Base-by-base conservation (phyloP, 2,797 vertebrate genomes). In the Manis javanica region DNA sequence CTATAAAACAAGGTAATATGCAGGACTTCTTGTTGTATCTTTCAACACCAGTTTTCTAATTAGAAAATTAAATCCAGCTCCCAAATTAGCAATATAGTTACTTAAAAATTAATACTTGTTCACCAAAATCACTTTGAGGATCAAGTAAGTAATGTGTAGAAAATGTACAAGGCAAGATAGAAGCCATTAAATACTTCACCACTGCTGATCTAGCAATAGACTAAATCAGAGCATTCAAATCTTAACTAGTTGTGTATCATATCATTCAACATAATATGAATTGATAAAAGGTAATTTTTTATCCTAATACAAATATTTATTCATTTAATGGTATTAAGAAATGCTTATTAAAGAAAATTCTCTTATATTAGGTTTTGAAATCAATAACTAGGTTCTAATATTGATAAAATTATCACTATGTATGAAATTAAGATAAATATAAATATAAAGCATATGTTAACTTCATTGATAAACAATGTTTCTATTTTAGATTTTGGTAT, bases 401-500 rank as follows among this genome's bases (percentile, higher is more conserved):
- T 37, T 49, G 49, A 71, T 46, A 94, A 93, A 12, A 79, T 39
- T 49, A 57, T 29, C 19, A 75, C 29, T 79, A 64, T 11, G 71
- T 94, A 83, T 5, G 53, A 81, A 84, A 26, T 53, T 75, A 83
- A 57, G 39, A 66, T 75, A 87, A 37, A 24, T 53, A 78, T 51
- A 77, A 88, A 71, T 46, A 46, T 46, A 46, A 46, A 46, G 42
- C 8, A 46, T 46, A 46, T 46, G 42, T 78, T 69, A 69, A 91
- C 34, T 84, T 91, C 49, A 78, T n/a, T 68, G 24, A 81, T 81
- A 85, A 92, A 81, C 18, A 79, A 34, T 55, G 53, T 51, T 81
- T 90, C 37, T 87, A 91, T 55, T 59, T 89, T 68, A 93, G 74
- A 87, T 91, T 92, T 82, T 93, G 81, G 46, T 72, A 84, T 68